Base-by-base conservation (phyloP, 1,140 invertebrate genomes). In the Anoplophora glabripennis region DNA sequence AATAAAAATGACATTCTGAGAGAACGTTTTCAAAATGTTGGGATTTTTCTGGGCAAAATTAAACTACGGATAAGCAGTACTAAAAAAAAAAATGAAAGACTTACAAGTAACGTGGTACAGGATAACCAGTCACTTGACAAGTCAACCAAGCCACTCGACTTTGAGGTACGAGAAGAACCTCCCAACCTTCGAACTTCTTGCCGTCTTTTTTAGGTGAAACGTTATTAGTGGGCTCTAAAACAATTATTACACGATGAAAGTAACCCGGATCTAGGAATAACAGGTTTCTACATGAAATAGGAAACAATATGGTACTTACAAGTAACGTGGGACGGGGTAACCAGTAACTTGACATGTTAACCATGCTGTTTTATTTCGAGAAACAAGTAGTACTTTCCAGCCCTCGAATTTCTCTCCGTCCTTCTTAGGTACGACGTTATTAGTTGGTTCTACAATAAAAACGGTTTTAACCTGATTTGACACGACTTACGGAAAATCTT, bases 341-440 rank as follows among this genome's bases (percentile, higher is more conserved):
- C 82, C 84, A 67, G 84, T 82, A 53, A 86, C 81, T 74, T 84
- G 83, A 74, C 85, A 87, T 66, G 80, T 82, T 73, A 88, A 78
- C 69, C 85, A 87, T 64, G 82, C 80, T 59, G 76, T 75, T 59
- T 76, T 75, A 44, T 76, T 79, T 73, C 77, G 72, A 44, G 79
- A 75, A 51, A 87, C 81, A 71, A 82, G 82, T 57, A 87, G 75
- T 61, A 90, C 80, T 76, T 86, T 84, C 76, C 82, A 83, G 71
- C 85, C 84, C 70, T 85, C 83, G 67, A 86, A 86, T 72, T 80
- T 78, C 74, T 84, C 82, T 69, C 81, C 79, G 55, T 83, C 81
- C 72, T 84, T 80, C 77, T 86, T 84, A n/a, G 79, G 79, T 17
- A 75, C 69, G 8, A 79, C 75, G 57, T 78, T 76, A 69, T 58